These are phyloP conservation scores for Pterocles orientalis DNA, from an alignment of 2,113 vertebrate species.

Conservation along the genomic window DNA sequence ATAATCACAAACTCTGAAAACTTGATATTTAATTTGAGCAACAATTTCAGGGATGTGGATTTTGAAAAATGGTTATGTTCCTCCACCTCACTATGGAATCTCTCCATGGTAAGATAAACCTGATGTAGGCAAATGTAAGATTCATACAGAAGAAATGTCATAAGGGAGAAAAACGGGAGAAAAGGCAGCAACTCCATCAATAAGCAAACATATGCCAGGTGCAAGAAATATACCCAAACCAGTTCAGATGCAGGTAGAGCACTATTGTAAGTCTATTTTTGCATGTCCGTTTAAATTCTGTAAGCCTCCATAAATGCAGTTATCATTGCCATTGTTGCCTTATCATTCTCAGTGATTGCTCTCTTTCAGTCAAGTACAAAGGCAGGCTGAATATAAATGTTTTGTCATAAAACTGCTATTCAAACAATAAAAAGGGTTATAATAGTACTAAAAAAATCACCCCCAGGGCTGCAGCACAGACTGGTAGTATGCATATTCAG, in stretches of 20 bases:
- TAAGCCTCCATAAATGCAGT: constrained; percentile 73
- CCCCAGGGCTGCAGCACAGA: constrained; percentile 62
- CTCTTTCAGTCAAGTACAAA: constrained; percentile 78
- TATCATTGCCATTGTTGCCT: constrained; percentile 76
- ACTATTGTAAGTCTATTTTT: constrained; percentile 46
- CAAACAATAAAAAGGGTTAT: constrained; percentile 78
- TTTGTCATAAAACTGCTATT: constrained; percentile 81
- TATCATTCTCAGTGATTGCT: constrained; percentile 75
- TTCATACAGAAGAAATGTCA: neutral
- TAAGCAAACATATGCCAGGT: neutral
- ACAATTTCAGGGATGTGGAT: neutral
- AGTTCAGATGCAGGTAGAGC: constrained; percentile 45
- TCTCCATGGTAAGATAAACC: neutral
- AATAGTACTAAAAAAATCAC: constrained; percentile 77
- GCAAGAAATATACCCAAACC: constrained; percentile 9
- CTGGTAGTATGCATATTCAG: constrained; percentile 49
- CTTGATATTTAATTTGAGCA: constrained; percentile 6
- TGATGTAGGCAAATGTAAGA: neutral
- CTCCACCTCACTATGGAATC: neutral
- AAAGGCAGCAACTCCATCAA: constrained; percentile 8
- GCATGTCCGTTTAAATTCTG: constrained; percentile 64
- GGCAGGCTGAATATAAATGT: constrained; percentile 79
- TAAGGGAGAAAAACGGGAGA: neutral
- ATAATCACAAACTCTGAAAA: constrained; percentile 14
- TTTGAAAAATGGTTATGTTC: constrained; percentile 20